Percentiles rank a stretch among this genome's conserved stretches.
These are phyloP conservation scores for Antechinus stuartii DNA, from an alignment of 2,113 vertebrate genomes.

Conservation along the genomic window DNA sequence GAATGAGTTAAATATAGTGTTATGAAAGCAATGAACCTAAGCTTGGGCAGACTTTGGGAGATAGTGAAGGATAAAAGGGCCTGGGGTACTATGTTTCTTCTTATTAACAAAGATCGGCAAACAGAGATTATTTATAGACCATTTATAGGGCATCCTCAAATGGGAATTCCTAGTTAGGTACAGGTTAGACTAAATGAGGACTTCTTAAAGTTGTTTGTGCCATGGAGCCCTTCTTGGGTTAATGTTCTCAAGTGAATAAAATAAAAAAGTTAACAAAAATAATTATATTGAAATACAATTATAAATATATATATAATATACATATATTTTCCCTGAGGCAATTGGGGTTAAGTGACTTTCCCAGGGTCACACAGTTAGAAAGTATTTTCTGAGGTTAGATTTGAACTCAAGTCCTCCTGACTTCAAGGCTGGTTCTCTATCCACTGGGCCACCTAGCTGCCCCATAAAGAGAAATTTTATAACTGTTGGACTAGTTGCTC, in stretches of 20 bases:
- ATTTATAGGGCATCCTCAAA: not conserved
- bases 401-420: too few relatives aligned
- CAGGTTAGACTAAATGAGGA: not conserved
- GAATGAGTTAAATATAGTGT: not conserved
- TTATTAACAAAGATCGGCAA: not conserved
- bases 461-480: not conserved
- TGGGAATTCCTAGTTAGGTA: too few relatives aligned
- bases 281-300: not conserved
- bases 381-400: too few relatives aligned
- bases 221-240: not conserved
- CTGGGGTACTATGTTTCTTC: too few relatives aligned
- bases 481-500: not conserved
- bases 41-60: not conserved
- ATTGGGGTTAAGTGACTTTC: too few relatives aligned
- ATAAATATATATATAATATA: not conserved
- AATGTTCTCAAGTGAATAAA: not conserved
- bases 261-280: not conserved
- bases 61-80: not conserved
- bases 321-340: too few relatives aligned
- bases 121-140: not conserved
- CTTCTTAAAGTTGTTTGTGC: not conserved
- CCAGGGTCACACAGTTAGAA: too few relatives aligned
- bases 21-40: not conserved
- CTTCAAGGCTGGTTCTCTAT: too few relatives aligned
- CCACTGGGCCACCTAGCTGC: too few relatives aligned